Conservation (phyloP, 2,113 vertebrate genomes). For the Emydura subglobosa region DNA sequence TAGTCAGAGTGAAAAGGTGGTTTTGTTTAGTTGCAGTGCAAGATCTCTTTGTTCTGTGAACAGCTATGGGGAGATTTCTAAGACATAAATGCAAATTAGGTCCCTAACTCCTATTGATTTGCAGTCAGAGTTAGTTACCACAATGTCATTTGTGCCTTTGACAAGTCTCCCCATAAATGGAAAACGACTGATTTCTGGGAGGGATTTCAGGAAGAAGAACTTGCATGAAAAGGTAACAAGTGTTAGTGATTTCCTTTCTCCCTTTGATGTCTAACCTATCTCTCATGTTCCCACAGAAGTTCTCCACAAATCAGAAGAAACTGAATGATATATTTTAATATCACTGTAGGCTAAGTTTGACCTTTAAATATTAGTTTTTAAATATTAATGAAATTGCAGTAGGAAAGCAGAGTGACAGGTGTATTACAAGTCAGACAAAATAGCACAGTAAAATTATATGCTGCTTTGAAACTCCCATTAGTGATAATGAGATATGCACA, state of each 20-base stretch:
- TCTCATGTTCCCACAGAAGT: slow-evolving; percentile 23
- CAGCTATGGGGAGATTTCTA: not conserved
- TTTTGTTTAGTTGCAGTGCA: not conserved
- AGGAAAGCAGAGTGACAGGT: slow-evolving; percentile 78
- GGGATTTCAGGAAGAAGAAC: not conserved
- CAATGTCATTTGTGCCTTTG: not conserved
- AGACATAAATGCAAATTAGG: not conserved
- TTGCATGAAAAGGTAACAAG: not conserved
- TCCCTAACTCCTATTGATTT: not conserved
- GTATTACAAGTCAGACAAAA: slow-evolving; percentile 79
- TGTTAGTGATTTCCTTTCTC: slow-evolving; percentile 42
- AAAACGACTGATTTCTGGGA: not conserved
- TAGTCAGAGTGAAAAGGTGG: not conserved
- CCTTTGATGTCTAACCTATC: not conserved
- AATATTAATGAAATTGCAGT: slow-evolving; percentile 79
- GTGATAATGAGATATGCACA: slow-evolving; percentile 74
- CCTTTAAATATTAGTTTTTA: slow-evolving; percentile 82
- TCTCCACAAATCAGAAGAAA: slow-evolving; percentile 55
- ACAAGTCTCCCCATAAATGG: not conserved
- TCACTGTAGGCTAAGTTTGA: slow-evolving; percentile 73
- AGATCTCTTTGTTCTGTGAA: not conserved
- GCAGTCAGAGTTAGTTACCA: not conserved
- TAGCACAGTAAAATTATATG: slow-evolving; percentile 71
- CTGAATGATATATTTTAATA: slow-evolving; percentile 73
- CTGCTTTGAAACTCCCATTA: slow-evolving; percentile 80